Base-by-base conservation (phyloP, 2,888 invertebrate species). In the Tenthredo distinguenda region DNA sequence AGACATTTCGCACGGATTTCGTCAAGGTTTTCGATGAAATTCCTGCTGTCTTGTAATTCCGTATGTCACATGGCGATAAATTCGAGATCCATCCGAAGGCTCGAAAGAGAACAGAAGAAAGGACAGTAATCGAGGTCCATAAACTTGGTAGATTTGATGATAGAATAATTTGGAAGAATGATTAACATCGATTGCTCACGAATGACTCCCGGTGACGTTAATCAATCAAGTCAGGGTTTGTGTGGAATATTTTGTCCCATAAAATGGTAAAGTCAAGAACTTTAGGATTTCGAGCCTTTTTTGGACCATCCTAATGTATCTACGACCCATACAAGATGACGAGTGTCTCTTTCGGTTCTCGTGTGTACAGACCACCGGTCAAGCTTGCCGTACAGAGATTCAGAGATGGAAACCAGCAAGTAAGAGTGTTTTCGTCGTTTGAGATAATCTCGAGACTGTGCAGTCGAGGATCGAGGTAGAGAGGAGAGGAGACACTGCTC, bases 391-490 rank as follows among this genome's bases (percentile, higher is more conserved):
- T 40, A 43, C 15, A 21, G 43, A 21, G 47, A 3, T 34, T n/a
- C 31, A 34, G 55, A 21, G 31, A 55, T 40, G n/a, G 10, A 55
- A 55, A 55, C 50, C 31, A 55, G 47, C 18, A 15, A 55, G 77
- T 77, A 55, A 77, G 55, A 77, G 77, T 77, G 77, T 77, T 77
- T 77, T 55, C 31, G 55, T 77, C 31, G 26, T 55, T 55, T 77
- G 77, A 77, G 77, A 77, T 77, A 55, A 77, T 77, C 77, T 77
- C 55, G 82, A 71, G 84, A 74, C 72, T 74, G 12, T 12, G 34
- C 74, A 87, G 84, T 77, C 58, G 65, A 58, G 68, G 76, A 79
- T 76, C 84, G 68, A 81, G 58, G 79, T 1, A 31, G 31, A 50
- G 26, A 34, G 77, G 7, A 31, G 55, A 15, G 34, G 18, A 50